phyloP scores from a whole-genome alignment of 2,797 vertebrate species.

The Muscicapa comitata region DNA sequence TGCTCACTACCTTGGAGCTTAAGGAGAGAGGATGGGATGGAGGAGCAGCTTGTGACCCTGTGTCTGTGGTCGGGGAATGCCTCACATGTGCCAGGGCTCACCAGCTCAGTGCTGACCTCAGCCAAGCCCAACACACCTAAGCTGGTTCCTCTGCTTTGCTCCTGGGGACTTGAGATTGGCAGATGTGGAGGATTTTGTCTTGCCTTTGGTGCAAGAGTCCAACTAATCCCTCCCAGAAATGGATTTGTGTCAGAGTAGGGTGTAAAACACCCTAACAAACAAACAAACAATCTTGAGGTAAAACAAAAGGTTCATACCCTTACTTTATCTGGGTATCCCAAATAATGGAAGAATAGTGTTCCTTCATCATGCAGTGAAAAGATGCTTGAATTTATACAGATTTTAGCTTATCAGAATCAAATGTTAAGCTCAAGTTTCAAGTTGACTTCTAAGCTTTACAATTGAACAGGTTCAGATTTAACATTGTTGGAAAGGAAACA shows the following conservation, averaged over 20 bases:
- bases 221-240: background rate
- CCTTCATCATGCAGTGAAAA: background rate
- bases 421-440: background rate
- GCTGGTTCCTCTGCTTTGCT: background rate
- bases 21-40: rapidly evolving
- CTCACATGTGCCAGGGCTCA: background rate
- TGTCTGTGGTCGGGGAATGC: background rate
- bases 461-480: background rate
- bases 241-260: background rate
- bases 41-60: background rate
- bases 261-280: background rate
- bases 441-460: background rate
- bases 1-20: background rate
- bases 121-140: background rate
- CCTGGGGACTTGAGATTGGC: background rate
- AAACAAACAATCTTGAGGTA: background rate
- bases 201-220: background rate
- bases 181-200: background rate
- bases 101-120: background rate
- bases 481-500: background rate
- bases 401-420: background rate
- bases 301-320: background rate
- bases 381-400: background rate
- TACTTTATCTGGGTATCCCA: background rate
- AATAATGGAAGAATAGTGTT: background rate